Evolutionary conservation across 2,113 vertebrate genomes (phyloP).

Genomic region (Microtus montanus): DNA sequence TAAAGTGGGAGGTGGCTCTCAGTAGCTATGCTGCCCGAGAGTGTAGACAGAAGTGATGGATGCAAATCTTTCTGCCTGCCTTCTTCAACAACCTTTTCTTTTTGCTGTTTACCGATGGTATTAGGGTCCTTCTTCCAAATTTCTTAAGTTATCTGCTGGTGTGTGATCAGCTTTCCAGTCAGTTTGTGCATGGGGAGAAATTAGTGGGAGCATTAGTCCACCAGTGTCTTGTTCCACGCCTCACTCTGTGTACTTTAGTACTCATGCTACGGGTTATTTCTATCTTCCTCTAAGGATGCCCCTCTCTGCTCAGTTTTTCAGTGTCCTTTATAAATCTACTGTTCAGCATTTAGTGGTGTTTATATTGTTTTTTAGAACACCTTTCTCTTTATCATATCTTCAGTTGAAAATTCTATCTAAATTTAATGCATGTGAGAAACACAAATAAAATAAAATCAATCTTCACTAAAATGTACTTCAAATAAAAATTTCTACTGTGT

Average conservation of each 20-base stretch:
- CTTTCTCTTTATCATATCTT: not conserved
- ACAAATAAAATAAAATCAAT: not conserved
- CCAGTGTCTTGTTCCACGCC: rapidly evolving
- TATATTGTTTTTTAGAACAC: not conserved
- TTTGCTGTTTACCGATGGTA: no score
- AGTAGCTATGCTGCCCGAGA: no score
- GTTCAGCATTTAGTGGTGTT: not conserved
- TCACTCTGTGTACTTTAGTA: not conserved
- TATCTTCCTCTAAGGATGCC: not conserved
- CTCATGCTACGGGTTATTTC: not conserved
- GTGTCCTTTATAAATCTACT: conserved; percentile 1
- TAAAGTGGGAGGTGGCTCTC: not conserved
- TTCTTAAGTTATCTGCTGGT: not conserved
- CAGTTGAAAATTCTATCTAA: not conserved
- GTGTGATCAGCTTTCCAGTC: not conserved
- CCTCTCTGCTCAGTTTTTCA: not conserved
- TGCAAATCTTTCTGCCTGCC: not conserved
- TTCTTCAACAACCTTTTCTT: not conserved
- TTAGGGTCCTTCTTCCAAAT: not conserved
- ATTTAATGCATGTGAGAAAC: conserved; percentile 1
- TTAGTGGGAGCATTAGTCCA: not conserved
- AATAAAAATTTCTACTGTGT: not conserved
- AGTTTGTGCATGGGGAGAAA: not conserved
- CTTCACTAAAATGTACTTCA: not conserved
- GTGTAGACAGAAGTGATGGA: no score